Base-by-base conservation (phyloP, 2,888 invertebrate genomes). In the Lordiphosa fenestrarum region DNA sequence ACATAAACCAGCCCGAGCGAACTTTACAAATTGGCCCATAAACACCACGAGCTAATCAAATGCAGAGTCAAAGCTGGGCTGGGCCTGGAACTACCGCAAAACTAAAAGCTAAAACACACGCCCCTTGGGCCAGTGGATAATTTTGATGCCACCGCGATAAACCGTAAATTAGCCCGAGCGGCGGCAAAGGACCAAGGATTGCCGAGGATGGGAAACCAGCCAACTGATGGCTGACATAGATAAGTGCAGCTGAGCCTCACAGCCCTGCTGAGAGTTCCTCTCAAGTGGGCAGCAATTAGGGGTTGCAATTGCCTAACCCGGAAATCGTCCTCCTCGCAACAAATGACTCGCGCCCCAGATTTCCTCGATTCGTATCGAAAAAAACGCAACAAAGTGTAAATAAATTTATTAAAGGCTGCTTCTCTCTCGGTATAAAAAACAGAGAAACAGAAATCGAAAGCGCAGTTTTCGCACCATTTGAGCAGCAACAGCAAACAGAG, bases 241-340 rank as follows among this genome's bases (percentile, higher is more conserved):
- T 78, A 78, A 78, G 71, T 68, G 66, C 68, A 71, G 71, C 75
- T 75, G 73, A 70, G 69, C 51, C 25, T 30, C 30, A 30, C 23
- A 25, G 37, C 23, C 36, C 49, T 55, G 49, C 21, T 7, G 21
- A 6, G 23, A 38, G 41, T 55, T 61, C 36, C 65, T 66, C 61
- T 74, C 63, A 78, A 77, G 82, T 78, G 78, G 78, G 48, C 69
- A 60, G 74, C 78, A 81, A 78, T 78, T 78, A 78, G 82, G 78
- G 78, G 78, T 82, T 81, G 80, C 66, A 61, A 48, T 49, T 55
- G 53, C 57, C 46, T 36, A 62, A 49, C 51, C 58, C 69, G 64
- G 67, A 66, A 76, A 61, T 71, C 66, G 69, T 65, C 71, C 69
- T 78, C 10, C 44, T 44, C 30, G 57, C 61, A 73, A 53, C 57